A percentile compares a stretch with the other conserved stretches of the same genome.
These are phyloP conservation scores for Ennomos fuscantarius DNA, from an alignment of 2,888 invertebrate genomes.

Conservation along the genomic window DNA sequence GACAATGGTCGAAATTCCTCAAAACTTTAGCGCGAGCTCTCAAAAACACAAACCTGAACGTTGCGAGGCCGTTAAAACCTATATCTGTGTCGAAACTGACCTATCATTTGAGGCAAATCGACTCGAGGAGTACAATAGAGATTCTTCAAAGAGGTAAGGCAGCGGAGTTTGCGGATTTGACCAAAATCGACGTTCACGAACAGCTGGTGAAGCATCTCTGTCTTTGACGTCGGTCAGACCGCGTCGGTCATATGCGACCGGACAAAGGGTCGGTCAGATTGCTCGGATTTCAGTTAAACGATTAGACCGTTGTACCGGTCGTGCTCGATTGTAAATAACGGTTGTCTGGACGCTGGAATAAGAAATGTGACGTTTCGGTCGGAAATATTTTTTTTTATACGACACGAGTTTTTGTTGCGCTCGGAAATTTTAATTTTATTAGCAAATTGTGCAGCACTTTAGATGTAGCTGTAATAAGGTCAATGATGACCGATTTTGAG, in stretches of 20 bases:
- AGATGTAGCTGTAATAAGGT: background rate
- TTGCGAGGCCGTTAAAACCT: slow-evolving; percentile 61
- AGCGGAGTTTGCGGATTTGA: slow-evolving; percentile 69
- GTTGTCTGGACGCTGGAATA: slow-evolving; percentile 11
- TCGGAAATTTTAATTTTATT: background rate
- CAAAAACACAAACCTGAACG: slow-evolving; percentile 61
- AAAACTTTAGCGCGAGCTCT: slow-evolving; percentile 78
- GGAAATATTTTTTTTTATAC: slow-evolving; percentile 8
- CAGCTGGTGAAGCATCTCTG: slow-evolving; percentile 70
- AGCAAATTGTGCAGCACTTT: background rate
- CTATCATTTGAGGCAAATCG: slow-evolving; percentile 66
- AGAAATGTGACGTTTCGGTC: slow-evolving; percentile 17
- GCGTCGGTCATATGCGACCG: background rate
- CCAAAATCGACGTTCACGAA: slow-evolving; percentile 66
- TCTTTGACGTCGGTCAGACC: slow-evolving; percentile 50
- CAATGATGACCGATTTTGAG: background rate
- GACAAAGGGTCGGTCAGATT: no score
- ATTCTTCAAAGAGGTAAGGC: slow-evolving; percentile 72
- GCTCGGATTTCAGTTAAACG: no score
- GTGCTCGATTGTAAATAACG: slow-evolving; percentile 1
- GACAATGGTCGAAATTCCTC: slow-evolving; percentile 84
- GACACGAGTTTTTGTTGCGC: slow-evolving; percentile 3
- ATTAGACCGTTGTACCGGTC: background rate
- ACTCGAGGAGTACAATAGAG: slow-evolving; percentile 71
- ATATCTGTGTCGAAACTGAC: slow-evolving; percentile 56